Base-by-base conservation (phyloP, 2,888 invertebrate species). In the Mactromeris polynyma region DNA sequence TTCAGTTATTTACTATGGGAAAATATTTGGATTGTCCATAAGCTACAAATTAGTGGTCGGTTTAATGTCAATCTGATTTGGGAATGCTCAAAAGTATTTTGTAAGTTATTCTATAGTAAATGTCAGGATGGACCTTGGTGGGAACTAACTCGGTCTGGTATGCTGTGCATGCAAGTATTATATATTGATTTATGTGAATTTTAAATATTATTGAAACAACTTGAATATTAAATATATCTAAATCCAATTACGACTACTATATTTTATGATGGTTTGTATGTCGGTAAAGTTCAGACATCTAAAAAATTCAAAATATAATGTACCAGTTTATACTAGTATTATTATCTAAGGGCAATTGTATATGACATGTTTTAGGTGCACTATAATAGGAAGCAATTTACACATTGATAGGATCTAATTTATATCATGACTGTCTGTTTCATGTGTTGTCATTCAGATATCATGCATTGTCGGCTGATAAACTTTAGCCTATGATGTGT, bases 1-100 rank as follows among this genome's bases (percentile, higher is more conserved):
- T 19, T 73, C 33, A 73, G 73, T 31, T 73, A 73, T 73, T 73
- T 33, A 73, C 73, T 73, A 33, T 73, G 73, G 73, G 73, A 73
- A 73, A 73, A 73, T 73, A 73, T 73, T 73, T 73, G 73, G 73
- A 73, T 73, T 73, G 33, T 73, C 73, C 33, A 73, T 33, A 26
- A 19, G 33, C 33, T 73, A n/a, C 36, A 73, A 11, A 73, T 73
- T 73, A 73, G 31, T 73, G 73, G 73, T 19, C 14, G 19, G 73
- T 2, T 64, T 58, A 33, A 36, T 73, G 73, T 73, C 73, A 73
- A 17, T 73, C 26, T 17, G 73, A 17, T 73, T 73, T 73, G 36
- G 73, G 33, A 73, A 21, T 58, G 7, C 58, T 58, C 58, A 7
- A 21, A 58, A 58, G 7, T 58, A 58, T 58, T 58, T 58, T 54